phyloP scores from a whole-genome alignment of 2,113 vertebrate genomes.

The Sander vitreus region DNA sequence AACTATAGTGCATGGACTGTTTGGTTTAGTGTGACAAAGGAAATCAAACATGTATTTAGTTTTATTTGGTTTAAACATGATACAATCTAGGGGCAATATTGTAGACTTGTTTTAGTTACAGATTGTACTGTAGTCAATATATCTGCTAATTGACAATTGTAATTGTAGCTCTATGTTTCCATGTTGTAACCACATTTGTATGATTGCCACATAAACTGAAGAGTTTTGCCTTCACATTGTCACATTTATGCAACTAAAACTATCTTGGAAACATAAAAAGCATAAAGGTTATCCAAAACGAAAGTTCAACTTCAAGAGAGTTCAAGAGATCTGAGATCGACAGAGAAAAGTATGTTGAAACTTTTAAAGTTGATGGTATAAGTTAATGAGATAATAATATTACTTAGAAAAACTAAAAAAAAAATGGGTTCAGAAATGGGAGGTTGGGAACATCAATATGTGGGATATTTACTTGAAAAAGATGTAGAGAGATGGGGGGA shows the following conservation, averaged over 20 bases:
- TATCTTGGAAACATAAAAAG: neutral
- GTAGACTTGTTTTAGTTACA: neutral
- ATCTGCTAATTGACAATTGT: neutral
- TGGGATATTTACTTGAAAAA: constrained; percentile 17
- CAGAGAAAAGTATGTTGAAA: neutral
- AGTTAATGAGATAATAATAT: neutral
- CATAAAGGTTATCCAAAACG: neutral
- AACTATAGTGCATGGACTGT: neutral
- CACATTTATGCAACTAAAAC: neutral
- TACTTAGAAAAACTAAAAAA: neutral
- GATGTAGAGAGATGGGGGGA: neutral
- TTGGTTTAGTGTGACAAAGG: neutral
- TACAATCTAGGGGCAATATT: too few species aligned
- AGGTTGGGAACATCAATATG: constrained; percentile 6
- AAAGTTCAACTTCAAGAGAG: too few species aligned
- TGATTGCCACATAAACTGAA: too few species aligned
- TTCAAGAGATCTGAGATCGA: neutral
- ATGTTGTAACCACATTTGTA: neutral
- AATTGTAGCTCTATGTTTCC: neutral
- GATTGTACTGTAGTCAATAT: neutral
- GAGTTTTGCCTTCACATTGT: neutral
- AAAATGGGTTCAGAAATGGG: neutral
- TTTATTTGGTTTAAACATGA: too few species aligned
- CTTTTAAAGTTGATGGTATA: neutral
- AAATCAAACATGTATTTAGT: neutral